A percentile compares a stretch with the other conserved stretches of the same genome.
Evolutionary conservation across 2,888 invertebrate species (phyloP).

Genomic region (Pyrocoelia pectoralis): DNA sequence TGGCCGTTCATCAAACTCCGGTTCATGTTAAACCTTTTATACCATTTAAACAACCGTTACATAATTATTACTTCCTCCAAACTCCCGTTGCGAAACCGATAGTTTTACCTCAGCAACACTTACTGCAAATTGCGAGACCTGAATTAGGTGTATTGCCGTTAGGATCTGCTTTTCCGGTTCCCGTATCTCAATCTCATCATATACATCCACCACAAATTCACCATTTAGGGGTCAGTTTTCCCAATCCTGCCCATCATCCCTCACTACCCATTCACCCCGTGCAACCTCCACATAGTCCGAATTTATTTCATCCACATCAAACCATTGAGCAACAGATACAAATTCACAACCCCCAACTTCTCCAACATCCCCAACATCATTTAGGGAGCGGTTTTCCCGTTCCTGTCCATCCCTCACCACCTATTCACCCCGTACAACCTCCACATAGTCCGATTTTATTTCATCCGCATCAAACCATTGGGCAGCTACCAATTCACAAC

Average conservation of each 20-base stretch:
- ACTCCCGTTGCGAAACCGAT: conserved; percentile 27
- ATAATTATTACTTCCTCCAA: conserved; percentile 26
- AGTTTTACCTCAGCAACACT: conserved; percentile 18
- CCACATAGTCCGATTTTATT: not conserved
- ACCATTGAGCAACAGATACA: conserved; percentile 29
- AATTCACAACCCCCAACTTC: not conserved
- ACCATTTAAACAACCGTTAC: conserved; percentile 19
- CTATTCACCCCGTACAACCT: not conserved
- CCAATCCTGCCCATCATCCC: conserved; percentile 41
- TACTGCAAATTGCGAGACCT: conserved; percentile 51
- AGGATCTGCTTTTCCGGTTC: conserved; percentile 47
- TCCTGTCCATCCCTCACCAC: conserved; percentile 36
- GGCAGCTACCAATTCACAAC: not conserved
- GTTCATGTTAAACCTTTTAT: conserved; percentile 14
- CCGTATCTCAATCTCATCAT: conserved; percentile 39
- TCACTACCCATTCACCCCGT: conserved; percentile 16
- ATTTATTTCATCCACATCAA: not conserved
- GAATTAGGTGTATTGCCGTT: conserved; percentile 50
- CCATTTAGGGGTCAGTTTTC: conserved; percentile 49
- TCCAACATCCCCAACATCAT: not conserved
- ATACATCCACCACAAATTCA: conserved; percentile 58
- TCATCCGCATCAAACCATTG: not conserved
- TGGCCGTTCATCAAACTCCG: conserved; percentile 9
- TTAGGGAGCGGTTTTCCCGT: conserved; percentile 47
- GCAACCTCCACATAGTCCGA: not conserved